Evolutionary conservation across 2,888 invertebrate genomes (phyloP).

Genomic region (Acanthosepion lycidas): DNA sequence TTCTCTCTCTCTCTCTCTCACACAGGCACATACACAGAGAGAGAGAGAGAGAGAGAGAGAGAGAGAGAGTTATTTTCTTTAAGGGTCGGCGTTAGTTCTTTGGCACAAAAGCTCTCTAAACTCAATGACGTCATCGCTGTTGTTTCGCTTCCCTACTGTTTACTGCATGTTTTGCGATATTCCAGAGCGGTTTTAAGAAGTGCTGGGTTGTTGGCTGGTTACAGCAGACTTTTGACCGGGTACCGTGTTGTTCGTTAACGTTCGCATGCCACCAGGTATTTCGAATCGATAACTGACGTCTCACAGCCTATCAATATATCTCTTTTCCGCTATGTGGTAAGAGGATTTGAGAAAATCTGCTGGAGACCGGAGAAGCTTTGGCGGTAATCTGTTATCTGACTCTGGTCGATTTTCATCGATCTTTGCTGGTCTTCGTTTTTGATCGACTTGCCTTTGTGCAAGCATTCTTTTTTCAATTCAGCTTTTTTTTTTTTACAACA

Average conservation of each 20-base stretch:
- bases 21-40: no score
- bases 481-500: neutral
- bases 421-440: neutral
- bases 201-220: neutral
- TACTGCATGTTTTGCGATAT: neutral
- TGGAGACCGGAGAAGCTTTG: neutral
- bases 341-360: neutral
- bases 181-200: neutral
- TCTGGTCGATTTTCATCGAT: neutral
- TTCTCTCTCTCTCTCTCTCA: no score
- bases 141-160: neutral
- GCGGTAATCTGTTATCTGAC: slow-evolving; percentile 9
- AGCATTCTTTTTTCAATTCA: neutral
- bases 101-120: neutral
- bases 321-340: neutral
- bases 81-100: no score
- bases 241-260: neutral
- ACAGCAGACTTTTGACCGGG: neutral
- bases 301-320: slow-evolving; percentile 33
- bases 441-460: neutral
- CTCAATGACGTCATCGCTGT: neutral
- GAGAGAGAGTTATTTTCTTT: neutral
- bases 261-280: neutral
- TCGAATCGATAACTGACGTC: neutral
- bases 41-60: neutral